Evolutionary conservation across 2,113 vertebrate species (phyloP), one percentile per base, ranked within the genome.

Genomic region (Myiozetetes cayanensis): DNA sequence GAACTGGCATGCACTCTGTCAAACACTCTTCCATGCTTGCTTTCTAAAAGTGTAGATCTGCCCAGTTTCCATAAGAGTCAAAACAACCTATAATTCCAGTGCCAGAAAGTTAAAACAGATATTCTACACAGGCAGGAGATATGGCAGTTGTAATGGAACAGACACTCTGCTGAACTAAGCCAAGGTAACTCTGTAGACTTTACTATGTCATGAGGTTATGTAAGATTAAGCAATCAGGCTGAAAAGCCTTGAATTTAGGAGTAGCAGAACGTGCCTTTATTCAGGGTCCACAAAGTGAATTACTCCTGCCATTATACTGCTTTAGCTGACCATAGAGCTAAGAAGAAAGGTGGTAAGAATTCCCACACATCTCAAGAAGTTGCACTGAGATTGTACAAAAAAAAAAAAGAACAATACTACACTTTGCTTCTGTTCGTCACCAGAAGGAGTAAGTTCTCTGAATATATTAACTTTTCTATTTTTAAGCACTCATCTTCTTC

Each of bases 201-300:
- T 24, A 81, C 37, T 27, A 78, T 49, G 56, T 39, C 44, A 78
- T 2, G 2, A 56, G 52, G 39, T 14, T 71, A 13, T 28, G 33
- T n/a, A 68, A 81, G 59, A 70, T 74, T 50, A 70, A 39, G 18
- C 65, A 85, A 90, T 10, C 18, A 5, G 44, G 20, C 37, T 61
- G 39, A 85, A 93, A 77, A 73, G 24, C 35, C 53, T 65, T 87
- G 43, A 89, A 59, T 33, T 71, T 87, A 55, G 75, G 19, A 81
- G 50, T 18, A 20, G 39, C 43, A 85, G 66, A 82, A 85, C 8
- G 5, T 49, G 31, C 44, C 22, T 43, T 93, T 85, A 52, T 52
- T 85, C 28, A 59, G 30, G 5, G 27, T n/a, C 6, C 55, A 50
- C 39, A 49, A 78, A 61, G 23, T 28, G 3, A 92, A 68, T 63